Evolutionary conservation across 2,797 vertebrate species (phyloP).

Genomic region (Danio aesculapii): DNA sequence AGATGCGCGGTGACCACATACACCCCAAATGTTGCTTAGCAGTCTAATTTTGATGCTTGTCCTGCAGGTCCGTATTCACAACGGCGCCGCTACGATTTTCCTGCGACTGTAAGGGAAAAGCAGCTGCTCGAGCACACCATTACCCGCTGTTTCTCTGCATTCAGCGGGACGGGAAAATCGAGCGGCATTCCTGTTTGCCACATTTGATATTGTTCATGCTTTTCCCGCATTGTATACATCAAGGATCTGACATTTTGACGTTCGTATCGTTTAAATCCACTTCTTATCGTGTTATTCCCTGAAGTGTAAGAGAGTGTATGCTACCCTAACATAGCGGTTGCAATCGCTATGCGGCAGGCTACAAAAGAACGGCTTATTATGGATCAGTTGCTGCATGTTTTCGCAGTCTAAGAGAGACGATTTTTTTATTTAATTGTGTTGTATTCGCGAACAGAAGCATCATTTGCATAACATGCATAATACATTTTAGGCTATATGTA

Average conservation of each 20-base stretch:
- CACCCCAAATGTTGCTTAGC: background rate
- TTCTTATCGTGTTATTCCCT: background rate
- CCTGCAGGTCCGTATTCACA: background rate
- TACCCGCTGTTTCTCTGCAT: slow-evolving; percentile 51
- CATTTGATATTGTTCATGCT: background rate
- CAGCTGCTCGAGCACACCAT: slow-evolving; percentile 65
- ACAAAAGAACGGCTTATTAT: background rate
- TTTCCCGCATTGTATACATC: background rate
- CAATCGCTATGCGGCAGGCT: background rate
- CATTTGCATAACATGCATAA: background rate
- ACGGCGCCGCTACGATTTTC: slow-evolving; percentile 56
- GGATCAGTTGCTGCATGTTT: background rate
- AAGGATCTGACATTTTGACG: slow-evolving; percentile 2
- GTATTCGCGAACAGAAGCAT: background rate
- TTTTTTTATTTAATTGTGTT: background rate
- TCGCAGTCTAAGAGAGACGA: background rate
- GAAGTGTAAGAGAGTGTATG: background rate
- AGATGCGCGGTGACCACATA: background rate
- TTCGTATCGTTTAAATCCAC: background rate
- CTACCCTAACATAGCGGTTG: background rate
- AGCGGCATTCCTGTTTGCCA: slow-evolving; percentile 33
- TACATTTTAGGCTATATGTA: background rate
- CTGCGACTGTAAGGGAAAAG: slow-evolving; percentile 71
- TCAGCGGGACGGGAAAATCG: slow-evolving; percentile 28
- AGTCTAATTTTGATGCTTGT: background rate